Evolutionary conservation across 2,797 vertebrate species (phyloP).

Genomic region (Falco naumanni): DNA sequence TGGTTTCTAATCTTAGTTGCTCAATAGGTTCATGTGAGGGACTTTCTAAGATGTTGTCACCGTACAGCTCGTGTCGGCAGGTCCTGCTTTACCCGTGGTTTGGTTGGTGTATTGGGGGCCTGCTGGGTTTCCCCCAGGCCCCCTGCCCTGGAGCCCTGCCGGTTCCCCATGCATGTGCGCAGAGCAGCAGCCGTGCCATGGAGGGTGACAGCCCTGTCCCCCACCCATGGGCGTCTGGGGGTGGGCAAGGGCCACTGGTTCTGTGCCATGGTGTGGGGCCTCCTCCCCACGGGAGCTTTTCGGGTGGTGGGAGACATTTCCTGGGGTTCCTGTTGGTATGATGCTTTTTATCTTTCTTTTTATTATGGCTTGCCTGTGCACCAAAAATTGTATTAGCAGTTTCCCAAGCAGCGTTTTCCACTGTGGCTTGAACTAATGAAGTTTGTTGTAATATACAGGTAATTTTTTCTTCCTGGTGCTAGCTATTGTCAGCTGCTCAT

Average conservation of each 20-base stretch:
- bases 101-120: not conserved
- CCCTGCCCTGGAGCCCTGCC: no score
- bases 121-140: not conserved
- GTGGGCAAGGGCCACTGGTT: fast-evolving
- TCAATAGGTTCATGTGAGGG: not conserved
- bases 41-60: not conserved
- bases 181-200: not conserved
- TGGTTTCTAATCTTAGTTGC: not conserved
- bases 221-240: fast-evolving
- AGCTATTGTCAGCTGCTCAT: not conserved
- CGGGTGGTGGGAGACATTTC: not conserved
- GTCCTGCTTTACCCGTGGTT: not conserved
- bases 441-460: not conserved
- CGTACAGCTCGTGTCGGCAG: fast-evolving
- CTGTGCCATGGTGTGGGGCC: not conserved
- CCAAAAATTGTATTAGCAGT: not conserved
- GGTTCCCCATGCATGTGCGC: fast-evolving
- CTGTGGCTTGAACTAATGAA: not conserved
- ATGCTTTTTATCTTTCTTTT: not conserved
- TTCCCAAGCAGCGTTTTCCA: not conserved
- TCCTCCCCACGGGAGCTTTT: not conserved
- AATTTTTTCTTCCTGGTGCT: not conserved
- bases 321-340: not conserved
- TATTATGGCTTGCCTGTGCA: not conserved
- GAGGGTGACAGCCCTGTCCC: not conserved